Evolutionary conservation across 2,113 vertebrate genomes (phyloP).

Genomic region (Athene noctua): DNA sequence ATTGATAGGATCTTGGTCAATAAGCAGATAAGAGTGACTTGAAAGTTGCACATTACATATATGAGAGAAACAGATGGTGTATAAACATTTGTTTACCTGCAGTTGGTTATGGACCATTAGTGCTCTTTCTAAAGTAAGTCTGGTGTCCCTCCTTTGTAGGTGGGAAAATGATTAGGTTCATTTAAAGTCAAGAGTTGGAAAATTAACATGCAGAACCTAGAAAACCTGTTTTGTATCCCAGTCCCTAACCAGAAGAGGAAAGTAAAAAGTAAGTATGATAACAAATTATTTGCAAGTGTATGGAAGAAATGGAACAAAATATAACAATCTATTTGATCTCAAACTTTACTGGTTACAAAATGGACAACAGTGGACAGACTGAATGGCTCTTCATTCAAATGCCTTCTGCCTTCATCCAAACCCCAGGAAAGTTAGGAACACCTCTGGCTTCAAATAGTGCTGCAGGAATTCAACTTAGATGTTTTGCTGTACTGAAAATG

Average conservation of each 20-base stretch:
- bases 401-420: neutral
- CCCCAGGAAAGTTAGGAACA: neutral
- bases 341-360: neutral
- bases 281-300: neutral
- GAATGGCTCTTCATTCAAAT: neutral
- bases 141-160: neutral
- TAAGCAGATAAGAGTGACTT: neutral
- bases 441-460: neutral
- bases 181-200: neutral
- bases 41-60: neutral
- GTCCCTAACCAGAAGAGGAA: neutral
- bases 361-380: neutral
- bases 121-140: neutral
- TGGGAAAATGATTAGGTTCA: neutral
- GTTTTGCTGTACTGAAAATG: neutral
- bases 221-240: neutral
- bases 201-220: neutral
- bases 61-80: neutral
- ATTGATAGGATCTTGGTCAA: neutral
- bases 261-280: neutral
- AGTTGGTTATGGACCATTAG: neutral
- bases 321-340: neutral
- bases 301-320: neutral
- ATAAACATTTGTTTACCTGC: neutral
- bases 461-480: neutral